phyloP scores from a whole-genome alignment of 1,140 invertebrate species.

The Trachymyrmex cornetzi region DNA sequence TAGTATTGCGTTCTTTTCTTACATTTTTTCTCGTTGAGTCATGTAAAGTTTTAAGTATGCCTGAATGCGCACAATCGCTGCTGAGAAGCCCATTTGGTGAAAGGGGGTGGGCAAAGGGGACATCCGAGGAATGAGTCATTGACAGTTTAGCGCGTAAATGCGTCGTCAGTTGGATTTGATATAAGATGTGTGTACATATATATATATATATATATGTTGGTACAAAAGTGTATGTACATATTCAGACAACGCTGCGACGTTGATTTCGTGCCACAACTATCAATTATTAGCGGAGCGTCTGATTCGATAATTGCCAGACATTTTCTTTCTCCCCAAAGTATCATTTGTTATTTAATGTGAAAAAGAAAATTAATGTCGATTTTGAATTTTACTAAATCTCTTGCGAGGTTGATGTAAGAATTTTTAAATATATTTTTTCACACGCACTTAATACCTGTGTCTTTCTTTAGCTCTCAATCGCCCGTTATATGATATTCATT shows the following conservation, averaged over 20 bases:
- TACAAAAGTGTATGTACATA: background rate
- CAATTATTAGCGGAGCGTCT: constrained; percentile 29
- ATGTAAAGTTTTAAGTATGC: constrained; percentile 37
- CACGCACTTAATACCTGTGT: too few species aligned
- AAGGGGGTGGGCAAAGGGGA: constrained; percentile 48
- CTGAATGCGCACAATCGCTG: constrained; percentile 45
- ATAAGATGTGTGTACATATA: background rate
- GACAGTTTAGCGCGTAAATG: constrained; percentile 63
- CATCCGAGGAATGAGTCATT: constrained; percentile 63
- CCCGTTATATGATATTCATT: too few species aligned
- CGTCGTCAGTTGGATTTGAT: constrained; percentile 50
- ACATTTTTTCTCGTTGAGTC: constrained; percentile 54
- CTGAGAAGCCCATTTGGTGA: constrained; percentile 16
- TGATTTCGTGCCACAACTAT: constrained; percentile 44
- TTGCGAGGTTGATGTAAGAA: too few species aligned
- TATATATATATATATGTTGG: background rate
- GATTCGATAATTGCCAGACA: background rate
- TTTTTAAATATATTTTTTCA: too few species aligned
- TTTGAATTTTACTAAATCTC: too few species aligned
- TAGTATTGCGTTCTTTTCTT: constrained; percentile 43
- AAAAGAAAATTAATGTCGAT: too few species aligned
- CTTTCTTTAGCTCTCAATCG: too few species aligned
- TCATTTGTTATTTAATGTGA: background rate
- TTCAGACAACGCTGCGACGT: background rate
- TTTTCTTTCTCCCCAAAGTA: background rate